phyloP scores from a whole-genome alignment of 2,113 vertebrate genomes.

The Origma solitaria region DNA sequence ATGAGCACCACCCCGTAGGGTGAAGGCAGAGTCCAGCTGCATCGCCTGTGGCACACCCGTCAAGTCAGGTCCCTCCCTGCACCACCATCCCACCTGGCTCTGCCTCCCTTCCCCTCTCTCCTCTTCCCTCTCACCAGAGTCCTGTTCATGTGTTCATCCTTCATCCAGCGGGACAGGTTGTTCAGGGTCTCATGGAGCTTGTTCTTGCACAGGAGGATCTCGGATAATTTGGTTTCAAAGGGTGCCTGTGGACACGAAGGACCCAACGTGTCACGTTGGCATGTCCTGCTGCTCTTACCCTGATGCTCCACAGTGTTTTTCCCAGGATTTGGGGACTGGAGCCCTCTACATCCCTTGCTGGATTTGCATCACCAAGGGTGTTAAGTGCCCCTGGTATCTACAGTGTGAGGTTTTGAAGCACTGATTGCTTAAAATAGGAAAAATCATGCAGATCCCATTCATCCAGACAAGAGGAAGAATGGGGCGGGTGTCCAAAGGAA shows the following conservation, averaged over 20 bases:
- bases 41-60: conserved; percentile 64
- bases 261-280: not conserved
- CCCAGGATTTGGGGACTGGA: not conserved
- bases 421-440: not conserved
- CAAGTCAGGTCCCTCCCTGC: not conserved
- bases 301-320: rapidly evolving
- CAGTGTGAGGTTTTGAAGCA: not conserved
- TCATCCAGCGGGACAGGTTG: conserved; percentile 80
- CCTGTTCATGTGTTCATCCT: conserved; percentile 69
- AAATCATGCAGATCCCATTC: not conserved
- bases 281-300: not conserved
- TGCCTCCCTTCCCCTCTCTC: not conserved
- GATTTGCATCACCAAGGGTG: not conserved
- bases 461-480: not conserved
- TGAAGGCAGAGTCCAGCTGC: conserved; percentile 75
- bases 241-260: conserved; percentile 60
- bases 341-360: not conserved
- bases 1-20: conserved; percentile 84
- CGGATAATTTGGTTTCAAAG: conserved; percentile 79
- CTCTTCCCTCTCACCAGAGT: conserved; percentile 71
- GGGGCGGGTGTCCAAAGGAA: not conserved
- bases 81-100: not conserved
- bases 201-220: conserved; percentile 71
- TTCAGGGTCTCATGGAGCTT: conserved; percentile 75
- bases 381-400: not conserved